These are phyloP conservation scores for Dunckerocampus dactyliophorus DNA, from an alignment of 2,113 vertebrate species.

Conservation along the genomic window DNA sequence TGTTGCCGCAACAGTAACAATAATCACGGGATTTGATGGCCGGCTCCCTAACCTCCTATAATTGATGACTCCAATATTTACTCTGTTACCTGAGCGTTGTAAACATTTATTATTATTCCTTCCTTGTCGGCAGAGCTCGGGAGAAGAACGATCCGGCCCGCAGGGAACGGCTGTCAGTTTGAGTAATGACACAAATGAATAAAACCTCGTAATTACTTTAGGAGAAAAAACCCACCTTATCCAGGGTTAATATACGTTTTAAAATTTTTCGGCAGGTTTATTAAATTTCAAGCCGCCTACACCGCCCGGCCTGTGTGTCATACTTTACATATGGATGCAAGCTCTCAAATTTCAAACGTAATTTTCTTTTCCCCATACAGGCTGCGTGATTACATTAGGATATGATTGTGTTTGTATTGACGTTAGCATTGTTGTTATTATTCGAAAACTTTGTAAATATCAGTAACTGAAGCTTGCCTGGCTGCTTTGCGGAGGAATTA, in stretches of 20 bases:
- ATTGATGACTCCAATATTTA: conserved; percentile 94
- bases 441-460: conserved; percentile 73
- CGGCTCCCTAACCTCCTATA: conserved; percentile 81
- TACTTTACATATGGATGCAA: conserved; percentile 76
- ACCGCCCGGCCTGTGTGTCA: conserved; percentile 45
- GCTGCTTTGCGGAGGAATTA: conserved; percentile 62
- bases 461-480: conserved; percentile 54
- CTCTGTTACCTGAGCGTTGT: conserved; percentile 86
- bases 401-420: conserved; percentile 82
- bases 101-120: conserved; percentile 87
- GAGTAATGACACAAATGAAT: conserved; percentile 86
- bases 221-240: conserved; percentile 78
- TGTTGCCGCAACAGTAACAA: conserved; percentile 69
- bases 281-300: conserved; percentile 69
- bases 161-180: conserved; percentile 80
- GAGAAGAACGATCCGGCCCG: conserved; percentile 79
- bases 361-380: conserved; percentile 69
- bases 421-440: conserved; percentile 80
- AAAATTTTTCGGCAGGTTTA: conserved; percentile 76
- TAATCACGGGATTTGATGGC: conserved; percentile 84
- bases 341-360: conserved; percentile 81
- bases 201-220: conserved; percentile 84
- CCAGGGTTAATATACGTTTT: conserved; percentile 78
- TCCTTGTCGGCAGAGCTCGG: conserved; percentile 80
- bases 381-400: conserved; percentile 72